A percentile compares a stretch with the other conserved stretches of the same genome.
phyloP scores from a whole-genome alignment of 2,113 vertebrate species.

The Daboia siamensis region DNA sequence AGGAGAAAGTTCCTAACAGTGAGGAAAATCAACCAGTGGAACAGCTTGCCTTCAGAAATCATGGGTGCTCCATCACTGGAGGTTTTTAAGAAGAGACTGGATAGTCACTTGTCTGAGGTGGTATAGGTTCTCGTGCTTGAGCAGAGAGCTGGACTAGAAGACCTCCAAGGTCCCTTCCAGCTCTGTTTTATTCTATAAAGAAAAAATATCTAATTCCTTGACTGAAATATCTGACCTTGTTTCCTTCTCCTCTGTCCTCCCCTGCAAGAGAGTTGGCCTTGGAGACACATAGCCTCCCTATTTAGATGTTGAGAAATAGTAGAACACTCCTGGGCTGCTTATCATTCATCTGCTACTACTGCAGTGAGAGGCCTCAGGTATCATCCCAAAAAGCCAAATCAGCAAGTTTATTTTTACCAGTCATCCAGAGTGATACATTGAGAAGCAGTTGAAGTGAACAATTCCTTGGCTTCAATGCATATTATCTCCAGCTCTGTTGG shows the following conservation, averaged over 20 bases:
- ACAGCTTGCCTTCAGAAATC: too few relatives aligned
- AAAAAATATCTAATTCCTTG: not conserved
- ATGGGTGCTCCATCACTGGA: too few relatives aligned
- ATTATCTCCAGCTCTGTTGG: not conserved
- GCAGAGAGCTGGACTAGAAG: too few relatives aligned
- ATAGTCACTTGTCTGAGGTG: too few relatives aligned
- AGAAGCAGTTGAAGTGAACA: not conserved
- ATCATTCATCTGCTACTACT: not conserved
- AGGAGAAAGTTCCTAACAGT: too few relatives aligned
- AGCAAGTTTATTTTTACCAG: conserved; percentile 5
- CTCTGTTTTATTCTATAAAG: not conserved
- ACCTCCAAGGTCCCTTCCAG: too few relatives aligned
- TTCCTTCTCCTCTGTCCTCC: not conserved
- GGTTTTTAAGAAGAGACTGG: too few relatives aligned
- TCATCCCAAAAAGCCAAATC: not conserved
- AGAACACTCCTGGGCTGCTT: not conserved
- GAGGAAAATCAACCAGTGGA: too few relatives aligned
- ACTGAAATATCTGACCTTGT: not conserved
- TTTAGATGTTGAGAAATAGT: not conserved
- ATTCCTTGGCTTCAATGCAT: not conserved
- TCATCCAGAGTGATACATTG: not conserved
- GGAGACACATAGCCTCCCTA: not conserved
- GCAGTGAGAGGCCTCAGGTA: not conserved
- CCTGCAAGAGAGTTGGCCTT: not conserved
- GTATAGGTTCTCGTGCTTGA: too few relatives aligned